Percentiles rank a stretch among this genome's conserved stretches.
These are phyloP conservation scores for Physocephala rufipes DNA, from an alignment of 2,888 invertebrate genomes.

Conservation along the genomic window DNA sequence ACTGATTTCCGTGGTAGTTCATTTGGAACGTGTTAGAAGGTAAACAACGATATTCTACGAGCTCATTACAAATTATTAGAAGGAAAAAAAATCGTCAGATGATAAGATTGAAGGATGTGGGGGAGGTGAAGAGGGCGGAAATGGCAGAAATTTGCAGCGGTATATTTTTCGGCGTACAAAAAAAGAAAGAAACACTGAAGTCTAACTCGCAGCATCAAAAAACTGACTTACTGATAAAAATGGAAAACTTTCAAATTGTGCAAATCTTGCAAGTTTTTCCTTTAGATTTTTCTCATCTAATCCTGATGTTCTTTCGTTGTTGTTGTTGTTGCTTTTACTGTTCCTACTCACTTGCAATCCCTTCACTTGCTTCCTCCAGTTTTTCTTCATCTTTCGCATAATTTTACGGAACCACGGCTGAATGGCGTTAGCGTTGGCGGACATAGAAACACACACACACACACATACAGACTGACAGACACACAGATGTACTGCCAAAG, in stretches of 20 bases:
- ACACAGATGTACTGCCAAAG: no score
- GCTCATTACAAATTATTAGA: conserved; percentile 36
- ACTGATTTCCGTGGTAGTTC: not conserved
- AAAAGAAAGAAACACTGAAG: not conserved
- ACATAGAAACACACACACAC: no score
- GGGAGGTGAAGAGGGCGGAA: not conserved
- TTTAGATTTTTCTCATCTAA: not conserved
- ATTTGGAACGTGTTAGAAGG: not conserved
- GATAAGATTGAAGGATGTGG: not conserved
- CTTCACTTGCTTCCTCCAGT: not conserved
- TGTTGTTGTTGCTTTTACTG: not conserved
- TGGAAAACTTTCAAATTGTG: conserved; percentile 8
- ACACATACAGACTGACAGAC: no score
- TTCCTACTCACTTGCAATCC: not conserved
- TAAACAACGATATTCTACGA: conserved; percentile 9
- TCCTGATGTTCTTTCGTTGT: not conserved
- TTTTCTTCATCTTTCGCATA: not conserved
- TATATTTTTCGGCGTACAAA: not conserved
- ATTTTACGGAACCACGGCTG: not conserved
- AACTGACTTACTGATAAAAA: conserved; percentile 10
- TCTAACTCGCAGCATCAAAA: not conserved
- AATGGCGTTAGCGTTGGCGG: conserved; percentile 24
- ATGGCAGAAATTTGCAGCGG: no score
- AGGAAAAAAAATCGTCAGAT: not conserved
- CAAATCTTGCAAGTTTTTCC: conserved; percentile 12